Percentiles rank a stretch among this genome's conserved stretches.
These are phyloP conservation scores for Lepetodrilus schrolli DNA, from an alignment of 2,888 invertebrate species.

Conservation along the genomic window DNA sequence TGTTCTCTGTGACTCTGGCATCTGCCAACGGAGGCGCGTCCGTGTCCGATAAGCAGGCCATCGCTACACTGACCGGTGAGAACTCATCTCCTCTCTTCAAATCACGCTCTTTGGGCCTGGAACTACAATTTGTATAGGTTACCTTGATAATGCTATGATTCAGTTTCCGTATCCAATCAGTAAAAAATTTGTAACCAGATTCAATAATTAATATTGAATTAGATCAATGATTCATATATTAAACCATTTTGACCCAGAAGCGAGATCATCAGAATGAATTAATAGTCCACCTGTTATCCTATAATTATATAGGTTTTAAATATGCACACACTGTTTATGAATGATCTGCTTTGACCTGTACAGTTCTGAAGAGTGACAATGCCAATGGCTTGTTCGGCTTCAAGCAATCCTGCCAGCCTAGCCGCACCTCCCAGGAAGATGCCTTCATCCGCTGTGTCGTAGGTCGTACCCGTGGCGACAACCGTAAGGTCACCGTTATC, in stretches of 20 bases:
- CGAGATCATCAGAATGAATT: too few relatives aligned
- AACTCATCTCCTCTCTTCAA: neutral
- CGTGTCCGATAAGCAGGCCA: constrained; percentile 55
- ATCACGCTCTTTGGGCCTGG: too few relatives aligned
- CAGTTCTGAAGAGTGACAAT: constrained; percentile 74
- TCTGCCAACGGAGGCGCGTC: constrained; percentile 66
- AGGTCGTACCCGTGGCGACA: constrained; percentile 64
- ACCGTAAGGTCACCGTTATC: constrained; percentile 64
- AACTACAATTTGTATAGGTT: too few relatives aligned
- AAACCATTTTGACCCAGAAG: too few relatives aligned
- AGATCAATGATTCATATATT: too few relatives aligned
- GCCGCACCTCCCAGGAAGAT: constrained; percentile 48
- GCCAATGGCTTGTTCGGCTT: constrained; percentile 74
- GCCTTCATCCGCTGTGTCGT: constrained; percentile 59
- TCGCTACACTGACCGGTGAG: constrained; percentile 68
- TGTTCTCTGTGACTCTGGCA: constrained; percentile 67
- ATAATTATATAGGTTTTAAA: too few relatives aligned
- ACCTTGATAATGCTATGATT: too few relatives aligned
- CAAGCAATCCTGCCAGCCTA: constrained; percentile 58
- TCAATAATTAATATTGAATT: too few relatives aligned
- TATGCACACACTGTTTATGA: neutral
- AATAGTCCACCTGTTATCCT: too few relatives aligned
- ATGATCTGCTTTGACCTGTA: constrained; percentile 28
- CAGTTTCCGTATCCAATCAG: too few relatives aligned
- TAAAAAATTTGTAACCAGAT: too few relatives aligned